Evolutionary conservation across 2,797 vertebrate species (phyloP).

Genomic region (Clangula hyemalis): DNA sequence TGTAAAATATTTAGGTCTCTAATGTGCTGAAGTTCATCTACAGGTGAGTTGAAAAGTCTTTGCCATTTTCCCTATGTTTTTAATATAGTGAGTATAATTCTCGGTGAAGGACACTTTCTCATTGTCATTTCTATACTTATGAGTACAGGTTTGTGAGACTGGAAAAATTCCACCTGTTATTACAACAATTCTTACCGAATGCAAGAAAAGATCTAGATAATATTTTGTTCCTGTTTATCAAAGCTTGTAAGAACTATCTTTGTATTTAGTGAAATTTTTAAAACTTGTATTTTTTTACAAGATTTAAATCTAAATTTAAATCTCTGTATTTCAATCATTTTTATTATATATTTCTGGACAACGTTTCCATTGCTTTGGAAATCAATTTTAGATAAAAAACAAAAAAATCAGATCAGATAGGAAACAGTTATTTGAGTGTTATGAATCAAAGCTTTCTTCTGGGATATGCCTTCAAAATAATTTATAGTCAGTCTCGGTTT

Average conservation of each 20-base stretch:
- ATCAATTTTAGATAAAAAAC: neutral
- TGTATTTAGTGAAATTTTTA: neutral
- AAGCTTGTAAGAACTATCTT: neutral
- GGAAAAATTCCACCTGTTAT: neutral
- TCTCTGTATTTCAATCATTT: neutral
- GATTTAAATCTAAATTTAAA: neutral
- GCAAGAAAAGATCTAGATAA: neutral
- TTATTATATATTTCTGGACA: neutral
- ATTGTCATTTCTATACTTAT: neutral
- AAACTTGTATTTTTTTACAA: neutral
- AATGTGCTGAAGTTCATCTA: neutral
- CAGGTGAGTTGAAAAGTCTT: neutral
- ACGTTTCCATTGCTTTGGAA: neutral
- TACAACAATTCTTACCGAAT: neutral
- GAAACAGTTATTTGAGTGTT: neutral
- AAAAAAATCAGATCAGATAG: neutral
- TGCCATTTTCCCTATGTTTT: neutral
- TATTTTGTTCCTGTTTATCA: neutral
- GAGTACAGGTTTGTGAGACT: neutral
- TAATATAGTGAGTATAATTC: neutral
- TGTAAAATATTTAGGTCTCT: constrained; percentile 34
- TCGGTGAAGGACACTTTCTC: neutral
- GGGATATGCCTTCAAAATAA: neutral
- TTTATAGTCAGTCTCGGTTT: neutral
- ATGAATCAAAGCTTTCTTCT: neutral